These are phyloP conservation scores for Cinclus cinclus DNA, from an alignment of 2,113 vertebrate species.

Conservation along the genomic window DNA sequence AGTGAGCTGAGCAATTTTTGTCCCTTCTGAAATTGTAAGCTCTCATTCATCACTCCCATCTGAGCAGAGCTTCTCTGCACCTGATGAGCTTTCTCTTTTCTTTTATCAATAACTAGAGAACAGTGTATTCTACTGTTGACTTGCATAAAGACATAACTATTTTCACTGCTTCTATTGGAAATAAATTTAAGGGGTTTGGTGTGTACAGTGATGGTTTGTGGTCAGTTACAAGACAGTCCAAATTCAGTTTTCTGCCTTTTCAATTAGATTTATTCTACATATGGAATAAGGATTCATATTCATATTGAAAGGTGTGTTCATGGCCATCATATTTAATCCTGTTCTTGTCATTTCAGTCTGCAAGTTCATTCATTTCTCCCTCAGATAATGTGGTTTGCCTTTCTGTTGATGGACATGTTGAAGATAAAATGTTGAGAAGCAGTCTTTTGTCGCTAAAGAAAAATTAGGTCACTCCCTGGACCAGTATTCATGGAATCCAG, in stretches of 20 bases:
- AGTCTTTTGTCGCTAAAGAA: not conserved
- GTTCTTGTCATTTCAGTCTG: not conserved
- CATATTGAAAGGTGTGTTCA: not conserved
- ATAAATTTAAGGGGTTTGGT: not conserved
- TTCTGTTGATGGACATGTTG: not conserved
- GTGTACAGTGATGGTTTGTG: not conserved
- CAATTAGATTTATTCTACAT: not conserved
- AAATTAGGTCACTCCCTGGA: not conserved
- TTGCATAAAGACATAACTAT: not conserved
- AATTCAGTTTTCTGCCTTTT: not conserved
- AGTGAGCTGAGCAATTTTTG: not conserved
- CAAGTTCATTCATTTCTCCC: not conserved
- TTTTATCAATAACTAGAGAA: not conserved
- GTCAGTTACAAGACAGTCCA: not conserved
- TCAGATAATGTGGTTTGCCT: not conserved
- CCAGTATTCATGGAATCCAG: not conserved
- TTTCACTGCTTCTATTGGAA: not conserved
- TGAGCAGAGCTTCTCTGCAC: not conserved
- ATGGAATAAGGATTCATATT: not conserved
- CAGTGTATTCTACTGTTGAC: not conserved
- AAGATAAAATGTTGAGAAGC: not conserved
- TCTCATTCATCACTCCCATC: not conserved
- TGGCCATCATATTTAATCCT: not conserved
- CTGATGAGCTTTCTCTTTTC: not conserved
- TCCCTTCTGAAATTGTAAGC: not conserved